phyloP scores from a whole-genome alignment of 2,797 vertebrate genomes.

The Lithobates pipiens region DNA sequence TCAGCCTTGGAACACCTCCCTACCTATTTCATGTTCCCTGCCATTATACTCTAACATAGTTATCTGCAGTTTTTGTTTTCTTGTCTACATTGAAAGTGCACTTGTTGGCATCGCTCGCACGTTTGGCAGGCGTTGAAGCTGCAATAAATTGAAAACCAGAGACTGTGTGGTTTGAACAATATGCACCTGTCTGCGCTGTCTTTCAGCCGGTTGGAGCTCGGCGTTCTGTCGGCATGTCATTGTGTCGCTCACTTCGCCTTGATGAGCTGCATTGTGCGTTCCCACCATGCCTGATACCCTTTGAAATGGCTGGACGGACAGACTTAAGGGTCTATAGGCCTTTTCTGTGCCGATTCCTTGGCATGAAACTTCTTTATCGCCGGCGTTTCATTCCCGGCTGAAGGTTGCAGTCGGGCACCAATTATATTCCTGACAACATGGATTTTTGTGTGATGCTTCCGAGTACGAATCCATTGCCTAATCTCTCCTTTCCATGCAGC shows the following conservation, averaged over 20 bases:
- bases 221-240: background rate
- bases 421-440: slow-evolving; percentile 60
- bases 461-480: slow-evolving; percentile 23
- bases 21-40: background rate
- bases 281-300: background rate
- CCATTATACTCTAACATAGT: background rate
- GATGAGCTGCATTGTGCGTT: slow-evolving; percentile 1
- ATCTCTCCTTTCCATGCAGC: slow-evolving; percentile 23
- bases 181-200: background rate
- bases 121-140: background rate
- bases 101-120: background rate
- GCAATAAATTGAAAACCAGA: slow-evolving; percentile 38
- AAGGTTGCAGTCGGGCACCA: slow-evolving; percentile 48
- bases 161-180: slow-evolving; percentile 16
- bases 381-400: slow-evolving; percentile 47
- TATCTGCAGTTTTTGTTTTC: background rate
- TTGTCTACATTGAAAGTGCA: background rate
- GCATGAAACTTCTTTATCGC: slow-evolving; percentile 23
- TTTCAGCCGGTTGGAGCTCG: background rate
- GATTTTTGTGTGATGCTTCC: slow-evolving; percentile 45
- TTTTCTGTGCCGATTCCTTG: slow-evolving; percentile 4
- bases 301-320: slow-evolving; percentile 23
- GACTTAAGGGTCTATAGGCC: slow-evolving; percentile 29
- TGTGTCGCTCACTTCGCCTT: background rate
- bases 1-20: background rate